These are phyloP conservation scores for Mohoua ochrocephala DNA, from an alignment of 2,113 vertebrate genomes.

Conservation along the genomic window DNA sequence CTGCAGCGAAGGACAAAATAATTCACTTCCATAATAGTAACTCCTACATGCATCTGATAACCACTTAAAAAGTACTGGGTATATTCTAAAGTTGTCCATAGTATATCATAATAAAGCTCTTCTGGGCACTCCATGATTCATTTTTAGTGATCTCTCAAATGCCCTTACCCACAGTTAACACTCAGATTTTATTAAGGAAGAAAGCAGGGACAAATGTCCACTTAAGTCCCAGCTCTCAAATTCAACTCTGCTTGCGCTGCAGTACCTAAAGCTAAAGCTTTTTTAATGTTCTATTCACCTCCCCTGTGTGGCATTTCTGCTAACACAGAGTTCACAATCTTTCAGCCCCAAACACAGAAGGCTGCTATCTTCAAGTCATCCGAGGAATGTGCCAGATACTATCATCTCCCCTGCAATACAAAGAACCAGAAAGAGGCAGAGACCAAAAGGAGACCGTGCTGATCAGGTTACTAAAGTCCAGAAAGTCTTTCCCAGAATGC, in stretches of 20 bases:
- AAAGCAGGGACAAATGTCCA: slow-evolving; percentile 78
- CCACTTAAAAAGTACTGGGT: slow-evolving; percentile 26
- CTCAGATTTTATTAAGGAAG: slow-evolving; percentile 78
- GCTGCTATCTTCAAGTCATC: slow-evolving; percentile 82
- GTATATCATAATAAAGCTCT: slow-evolving; percentile 75
- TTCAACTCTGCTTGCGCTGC: slow-evolving; percentile 71
- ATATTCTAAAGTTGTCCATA: slow-evolving; percentile 66
- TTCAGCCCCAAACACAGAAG: slow-evolving; percentile 76
- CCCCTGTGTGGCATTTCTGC: slow-evolving; percentile 77
- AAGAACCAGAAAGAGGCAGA: slow-evolving; percentile 72
- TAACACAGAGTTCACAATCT: slow-evolving; percentile 77
- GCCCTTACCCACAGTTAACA: slow-evolving; percentile 77
- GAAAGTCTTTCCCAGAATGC: slow-evolving; percentile 66
- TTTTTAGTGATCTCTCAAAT: slow-evolving; percentile 78
- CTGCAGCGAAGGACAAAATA: slow-evolving; percentile 32
- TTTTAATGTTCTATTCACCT: slow-evolving; percentile 73
- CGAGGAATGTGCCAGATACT: slow-evolving; percentile 92
- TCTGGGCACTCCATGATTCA: slow-evolving; percentile 75
- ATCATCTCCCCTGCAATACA: slow-evolving; percentile 82
- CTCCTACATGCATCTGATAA: slow-evolving; percentile 18
- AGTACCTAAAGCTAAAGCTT: slow-evolving; percentile 74
- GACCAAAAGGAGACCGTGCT: slow-evolving; percentile 58
- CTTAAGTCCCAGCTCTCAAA: slow-evolving; percentile 78
- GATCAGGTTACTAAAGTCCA: slow-evolving; percentile 73
- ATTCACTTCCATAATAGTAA: slow-evolving; percentile 19